Evolutionary conservation across 2,888 invertebrate genomes (phyloP).

Genomic region (Mellilla xanthometata): DNA sequence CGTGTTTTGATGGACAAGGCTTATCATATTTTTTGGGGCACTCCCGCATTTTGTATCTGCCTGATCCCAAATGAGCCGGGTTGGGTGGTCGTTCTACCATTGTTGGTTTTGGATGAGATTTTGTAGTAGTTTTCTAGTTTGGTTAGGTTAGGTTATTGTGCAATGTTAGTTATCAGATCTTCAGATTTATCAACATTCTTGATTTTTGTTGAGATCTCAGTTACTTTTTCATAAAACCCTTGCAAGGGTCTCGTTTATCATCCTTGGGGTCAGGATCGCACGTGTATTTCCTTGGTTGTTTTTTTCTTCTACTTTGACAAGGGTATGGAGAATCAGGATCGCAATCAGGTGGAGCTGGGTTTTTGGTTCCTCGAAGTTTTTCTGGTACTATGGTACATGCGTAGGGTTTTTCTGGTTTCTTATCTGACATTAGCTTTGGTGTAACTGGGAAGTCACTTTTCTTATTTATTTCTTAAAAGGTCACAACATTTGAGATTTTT

Average conservation of each 20-base stretch:
- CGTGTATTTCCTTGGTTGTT: slow-evolving; percentile 6
- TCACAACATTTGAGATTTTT: no score
- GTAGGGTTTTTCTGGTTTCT: slow-evolving; percentile 1
- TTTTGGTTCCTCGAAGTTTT: not conserved
- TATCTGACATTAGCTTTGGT: not conserved
- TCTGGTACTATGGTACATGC: slow-evolving; percentile 9
- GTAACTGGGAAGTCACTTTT: not conserved
- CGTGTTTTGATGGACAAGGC: not conserved
- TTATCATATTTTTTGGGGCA: slow-evolving; percentile 1
- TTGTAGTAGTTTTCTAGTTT: no score
- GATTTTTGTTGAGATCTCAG: no score
- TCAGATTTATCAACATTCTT: no score
- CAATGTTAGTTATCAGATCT: no score
- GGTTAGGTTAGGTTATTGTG: no score
- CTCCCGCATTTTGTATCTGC: not conserved
- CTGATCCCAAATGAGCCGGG: not conserved
- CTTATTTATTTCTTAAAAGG: not conserved
- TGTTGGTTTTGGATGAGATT: no score
- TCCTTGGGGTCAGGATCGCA: slow-evolving; percentile 1
- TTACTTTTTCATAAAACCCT: no score
- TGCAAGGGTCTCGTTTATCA: no score
- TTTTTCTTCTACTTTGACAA: slow-evolving; percentile 1
- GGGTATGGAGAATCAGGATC: not conserved
- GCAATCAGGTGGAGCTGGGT: slow-evolving; percentile 16
- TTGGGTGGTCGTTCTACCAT: no score